A percentile compares a stretch with the other conserved stretches of the same genome.
Evolutionary conservation across 2,888 invertebrate genomes (phyloP).

Genomic region (Thelaira solivaga): DNA sequence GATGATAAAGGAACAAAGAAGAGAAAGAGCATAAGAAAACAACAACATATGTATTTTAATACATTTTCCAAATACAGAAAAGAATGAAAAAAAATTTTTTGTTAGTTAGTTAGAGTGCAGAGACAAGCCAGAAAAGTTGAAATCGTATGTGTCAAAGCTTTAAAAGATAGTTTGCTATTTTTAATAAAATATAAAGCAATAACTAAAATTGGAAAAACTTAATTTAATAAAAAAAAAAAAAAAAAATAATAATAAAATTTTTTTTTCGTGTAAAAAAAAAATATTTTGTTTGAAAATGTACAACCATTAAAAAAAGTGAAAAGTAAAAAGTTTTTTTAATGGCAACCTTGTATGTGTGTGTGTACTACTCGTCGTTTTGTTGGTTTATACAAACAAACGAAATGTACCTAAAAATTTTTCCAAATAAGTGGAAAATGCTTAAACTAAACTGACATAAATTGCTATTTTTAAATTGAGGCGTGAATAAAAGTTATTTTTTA

Average conservation of each 20-base stretch:
- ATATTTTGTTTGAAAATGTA: background rate
- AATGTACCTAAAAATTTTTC: background rate
- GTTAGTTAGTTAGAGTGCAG: conserved; percentile 60
- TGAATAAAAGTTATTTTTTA: too few species aligned
- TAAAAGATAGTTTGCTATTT: conserved; percentile 30
- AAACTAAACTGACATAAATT: conserved; percentile 66
- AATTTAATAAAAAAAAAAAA: background rate
- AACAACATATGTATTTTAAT: conserved; percentile 63
- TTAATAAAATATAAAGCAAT: background rate
- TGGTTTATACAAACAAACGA: background rate
- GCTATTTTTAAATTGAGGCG: conserved; percentile 69
- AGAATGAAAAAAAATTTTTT: conserved; percentile 62
- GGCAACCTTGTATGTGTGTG: conserved; percentile 47
- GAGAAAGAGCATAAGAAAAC: conserved; percentile 36
- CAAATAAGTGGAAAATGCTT: background rate
- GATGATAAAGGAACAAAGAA: conserved; percentile 36
- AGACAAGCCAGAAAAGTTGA: conserved; percentile 63
- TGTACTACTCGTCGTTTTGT: background rate
- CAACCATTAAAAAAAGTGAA: conserved; percentile 14
- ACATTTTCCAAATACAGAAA: conserved; percentile 65
- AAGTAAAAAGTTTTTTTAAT: conserved; percentile 15
- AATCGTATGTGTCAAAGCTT: conserved; percentile 41
- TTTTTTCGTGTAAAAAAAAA: too few species aligned
- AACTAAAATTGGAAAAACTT: background rate
- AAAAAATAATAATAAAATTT: background rate